Conservation (phyloP, 2,888 invertebrate genomes). For the Amblyjoppa proteus region DNA sequence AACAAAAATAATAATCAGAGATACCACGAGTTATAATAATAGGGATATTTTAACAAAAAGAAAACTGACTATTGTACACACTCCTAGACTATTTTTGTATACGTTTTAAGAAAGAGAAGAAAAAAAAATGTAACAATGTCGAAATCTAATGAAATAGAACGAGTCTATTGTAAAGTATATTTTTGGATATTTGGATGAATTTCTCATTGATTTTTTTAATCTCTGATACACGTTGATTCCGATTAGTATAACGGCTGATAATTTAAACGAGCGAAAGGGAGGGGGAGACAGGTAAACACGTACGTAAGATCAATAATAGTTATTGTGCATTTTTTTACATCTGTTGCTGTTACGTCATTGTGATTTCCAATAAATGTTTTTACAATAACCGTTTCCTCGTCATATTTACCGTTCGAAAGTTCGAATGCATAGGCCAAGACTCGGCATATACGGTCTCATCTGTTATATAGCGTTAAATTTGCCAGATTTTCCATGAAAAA, state of each 20-base stretch:
- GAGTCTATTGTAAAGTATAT: constrained; percentile 71
- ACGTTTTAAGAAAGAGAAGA: constrained; percentile 75
- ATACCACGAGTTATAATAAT: constrained; percentile 41
- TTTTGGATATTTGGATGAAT: constrained; percentile 73
- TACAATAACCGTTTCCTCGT: constrained; percentile 54
- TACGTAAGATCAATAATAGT: constrained; percentile 70
- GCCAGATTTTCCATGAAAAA: background rate
- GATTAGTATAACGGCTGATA: constrained; percentile 65
- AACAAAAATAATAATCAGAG: constrained; percentile 19
- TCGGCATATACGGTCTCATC: background rate
- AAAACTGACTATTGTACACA: constrained; percentile 77
- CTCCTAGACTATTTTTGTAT: constrained; percentile 81
- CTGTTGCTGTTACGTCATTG: constrained; percentile 78
- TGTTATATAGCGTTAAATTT: too few species aligned
- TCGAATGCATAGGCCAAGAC: background rate
- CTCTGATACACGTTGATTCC: constrained; percentile 66
- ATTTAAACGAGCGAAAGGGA: constrained; percentile 63
- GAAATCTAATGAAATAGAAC: constrained; percentile 55
- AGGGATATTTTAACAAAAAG: constrained; percentile 52
- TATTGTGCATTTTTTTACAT: constrained; percentile 74
- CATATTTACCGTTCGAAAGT: background rate
- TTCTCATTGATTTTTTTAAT: constrained; percentile 73
- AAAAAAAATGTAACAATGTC: constrained; percentile 35
- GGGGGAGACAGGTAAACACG: background rate
- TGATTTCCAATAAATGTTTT: constrained; percentile 80